Conservation (phyloP, 2,113 vertebrate genomes). For the Desmodus rotundus region DNA sequence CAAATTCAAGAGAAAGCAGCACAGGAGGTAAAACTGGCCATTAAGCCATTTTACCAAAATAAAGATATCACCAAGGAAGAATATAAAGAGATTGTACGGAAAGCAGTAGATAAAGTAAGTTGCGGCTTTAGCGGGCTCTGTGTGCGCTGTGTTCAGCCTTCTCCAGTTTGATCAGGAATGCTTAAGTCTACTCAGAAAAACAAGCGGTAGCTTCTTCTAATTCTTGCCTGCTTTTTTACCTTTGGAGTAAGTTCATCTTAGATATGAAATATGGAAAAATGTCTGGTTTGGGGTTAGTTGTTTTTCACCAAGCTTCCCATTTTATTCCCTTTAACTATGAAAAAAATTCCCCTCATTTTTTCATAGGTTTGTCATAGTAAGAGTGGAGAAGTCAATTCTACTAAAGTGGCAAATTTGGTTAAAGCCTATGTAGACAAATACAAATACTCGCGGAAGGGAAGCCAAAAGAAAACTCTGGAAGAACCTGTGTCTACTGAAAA, state of each 20-base stretch:
- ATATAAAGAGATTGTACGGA: conserved; percentile 98
- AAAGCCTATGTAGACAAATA: conserved; percentile 99
- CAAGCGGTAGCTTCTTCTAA: background rate
- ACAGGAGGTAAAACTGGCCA: conserved; percentile 95
- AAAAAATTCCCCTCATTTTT: background rate
- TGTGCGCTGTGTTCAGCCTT: background rate
- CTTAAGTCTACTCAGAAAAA: background rate
- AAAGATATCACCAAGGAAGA: conserved; percentile 99
- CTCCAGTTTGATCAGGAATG: background rate
- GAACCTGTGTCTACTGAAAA: conserved; percentile 78
- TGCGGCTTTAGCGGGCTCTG: background rate
- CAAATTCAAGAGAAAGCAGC: conserved; percentile 95
- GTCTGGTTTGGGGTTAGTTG: background rate
- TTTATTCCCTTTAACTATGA: conserved; percentile 30
- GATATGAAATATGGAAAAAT: background rate
- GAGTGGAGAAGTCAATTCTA: conserved; percentile 97
- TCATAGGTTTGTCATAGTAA: conserved; percentile 96
- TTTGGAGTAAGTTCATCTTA: background rate
- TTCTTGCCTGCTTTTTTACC: background rate
- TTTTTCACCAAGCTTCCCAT: conserved; percentile 25
- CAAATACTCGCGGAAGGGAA: conserved; percentile 88
- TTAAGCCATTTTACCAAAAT: conserved; percentile 98
- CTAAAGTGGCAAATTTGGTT: conserved; percentile 96
- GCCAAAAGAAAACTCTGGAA: conserved; percentile 85
- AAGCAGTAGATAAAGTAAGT: conserved; percentile 97